phyloP scores from a whole-genome alignment of 1,140 invertebrate species.

The Aphelenchoides fujianensis region DNA sequence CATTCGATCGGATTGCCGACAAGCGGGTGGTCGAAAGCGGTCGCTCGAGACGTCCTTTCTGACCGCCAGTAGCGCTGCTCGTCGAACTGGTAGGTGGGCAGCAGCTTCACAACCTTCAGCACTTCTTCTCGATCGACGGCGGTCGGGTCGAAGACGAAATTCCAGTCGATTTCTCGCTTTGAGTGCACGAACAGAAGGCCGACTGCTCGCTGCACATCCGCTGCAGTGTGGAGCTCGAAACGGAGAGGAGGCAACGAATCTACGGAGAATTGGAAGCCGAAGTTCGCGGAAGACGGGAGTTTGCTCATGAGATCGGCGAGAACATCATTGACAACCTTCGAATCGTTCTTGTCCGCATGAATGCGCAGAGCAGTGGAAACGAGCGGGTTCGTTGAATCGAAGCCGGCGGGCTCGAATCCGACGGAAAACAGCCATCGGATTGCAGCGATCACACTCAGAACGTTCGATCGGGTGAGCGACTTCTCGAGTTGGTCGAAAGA shows the following conservation, averaged over 20 bases:
- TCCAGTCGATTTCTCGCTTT: not conserved
- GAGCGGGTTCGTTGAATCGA: not conserved
- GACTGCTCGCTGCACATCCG: not conserved
- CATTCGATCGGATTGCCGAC: slow-evolving; percentile 22
- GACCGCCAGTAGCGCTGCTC: slow-evolving; percentile 23
- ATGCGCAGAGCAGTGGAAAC: no score
- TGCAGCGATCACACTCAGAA: not conserved
- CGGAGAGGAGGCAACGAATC: not conserved
- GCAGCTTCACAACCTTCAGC: slow-evolving; percentile 4
- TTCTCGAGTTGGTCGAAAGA: no score
- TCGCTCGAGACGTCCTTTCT: not conserved
- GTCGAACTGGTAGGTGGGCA: slow-evolving; percentile 28
- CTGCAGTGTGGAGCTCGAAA: not conserved
- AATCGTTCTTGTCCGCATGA: no score
- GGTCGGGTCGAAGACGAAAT: not conserved
- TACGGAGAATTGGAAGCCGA: not conserved
- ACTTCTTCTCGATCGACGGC: not conserved
- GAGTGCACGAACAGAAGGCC: not conserved
- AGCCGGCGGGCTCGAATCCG: not conserved
- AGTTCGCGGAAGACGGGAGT: no score
- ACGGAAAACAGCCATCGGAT: not conserved
- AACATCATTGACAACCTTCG: no score
- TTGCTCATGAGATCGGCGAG: no score
- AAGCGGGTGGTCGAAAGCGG: slow-evolving; percentile 27
- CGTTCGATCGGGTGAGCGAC: no score